Base-by-base conservation (phyloP, 2,888 invertebrate genomes). In the Sarcophaga rosellei region DNA sequence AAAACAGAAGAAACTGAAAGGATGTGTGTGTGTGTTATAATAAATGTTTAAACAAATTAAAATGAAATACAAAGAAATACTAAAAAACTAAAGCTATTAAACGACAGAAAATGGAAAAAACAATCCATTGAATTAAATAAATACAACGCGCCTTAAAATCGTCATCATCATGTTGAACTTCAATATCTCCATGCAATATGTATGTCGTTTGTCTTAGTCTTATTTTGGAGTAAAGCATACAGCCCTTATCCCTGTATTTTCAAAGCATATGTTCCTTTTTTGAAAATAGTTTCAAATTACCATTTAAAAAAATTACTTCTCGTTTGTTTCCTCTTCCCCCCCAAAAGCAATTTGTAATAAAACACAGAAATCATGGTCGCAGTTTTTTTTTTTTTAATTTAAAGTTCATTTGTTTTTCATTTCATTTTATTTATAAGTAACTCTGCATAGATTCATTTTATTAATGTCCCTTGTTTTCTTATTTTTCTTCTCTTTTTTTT, bases 191-290 rank as follows among this genome's bases (percentile, higher is more conserved):
- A 81, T 83, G 83, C 88, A 85, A 87, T 89, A 90, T 90, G 90
- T 90, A 88, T 88, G 89, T 89, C 90, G 90, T 90, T 90, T 90
- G 90, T 91, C 90, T 90, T 88, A 88, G 35, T 35, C 8, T 35
- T 6, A 2, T 35, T 35, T 6, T 35, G 6, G 35, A 35, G 35
- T 35, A 6, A 47, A 15, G 2, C 53, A 53, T 3, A 53, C 53
- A 53, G 1, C 12, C 17, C 12, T 5, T 0, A 53, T 5, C 17
- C 0, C 17, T 53, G 12, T 53, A 17, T 5, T 53, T 53, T 53
- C 63, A 63, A 70, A 81, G 81, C 86, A 86, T 84, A 84, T 86
- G 84, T 84, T 86, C 62, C 62, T 45, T 17, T 84, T 82, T 69
- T 62, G 25, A 23, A 25, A 74, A n/a, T 78, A 80, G 86, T 83